Evolutionary conservation across 1,140 invertebrate species (phyloP).

Genomic region (Matsumurasca onukii): DNA sequence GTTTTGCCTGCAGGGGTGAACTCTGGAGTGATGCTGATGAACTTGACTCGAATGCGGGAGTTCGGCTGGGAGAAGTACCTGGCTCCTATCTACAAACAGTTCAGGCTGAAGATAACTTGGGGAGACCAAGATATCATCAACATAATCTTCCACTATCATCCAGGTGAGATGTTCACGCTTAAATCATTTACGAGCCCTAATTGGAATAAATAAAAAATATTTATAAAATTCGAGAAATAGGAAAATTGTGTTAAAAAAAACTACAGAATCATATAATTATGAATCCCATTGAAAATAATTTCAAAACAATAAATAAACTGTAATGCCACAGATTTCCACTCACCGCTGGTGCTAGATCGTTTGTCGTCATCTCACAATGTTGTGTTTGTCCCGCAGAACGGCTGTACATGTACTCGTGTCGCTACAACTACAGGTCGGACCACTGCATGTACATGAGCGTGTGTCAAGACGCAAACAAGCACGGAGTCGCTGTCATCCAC

Average conservation of each 20-base stretch:
- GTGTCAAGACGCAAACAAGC: constrained; percentile 70
- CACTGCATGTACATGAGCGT: constrained; percentile 93
- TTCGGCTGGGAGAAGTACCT: constrained; percentile 85
- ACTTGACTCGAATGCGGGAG: constrained; percentile 84
- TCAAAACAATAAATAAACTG: no score
- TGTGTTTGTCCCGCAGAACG: constrained; percentile 61
- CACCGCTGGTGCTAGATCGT: no score
- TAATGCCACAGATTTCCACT: no score
- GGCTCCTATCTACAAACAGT: constrained; percentile 80
- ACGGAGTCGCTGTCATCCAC: constrained; percentile 84
- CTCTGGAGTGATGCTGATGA: constrained; percentile 97
- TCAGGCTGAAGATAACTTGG: constrained; percentile 87
- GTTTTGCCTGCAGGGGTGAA: constrained; percentile 81
- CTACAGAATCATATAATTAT: no score
- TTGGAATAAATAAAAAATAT: neutral
- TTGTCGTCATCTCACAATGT: no score
- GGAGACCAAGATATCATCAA: constrained; percentile 99
- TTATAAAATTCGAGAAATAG: neutral
- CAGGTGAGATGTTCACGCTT: constrained; percentile 58
- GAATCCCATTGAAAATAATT: no score
- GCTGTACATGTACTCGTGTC: constrained; percentile 78
- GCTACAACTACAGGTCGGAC: constrained; percentile 91
- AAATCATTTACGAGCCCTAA: neutral
- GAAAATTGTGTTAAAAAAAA: constrained; percentile 16
- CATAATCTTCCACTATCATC: constrained; percentile 90